A percentile compares a stretch with the other conserved stretches of the same genome.
Evolutionary conservation across 1,140 invertebrate species (phyloP).

Genomic region (Platyscapa corneri): DNA sequence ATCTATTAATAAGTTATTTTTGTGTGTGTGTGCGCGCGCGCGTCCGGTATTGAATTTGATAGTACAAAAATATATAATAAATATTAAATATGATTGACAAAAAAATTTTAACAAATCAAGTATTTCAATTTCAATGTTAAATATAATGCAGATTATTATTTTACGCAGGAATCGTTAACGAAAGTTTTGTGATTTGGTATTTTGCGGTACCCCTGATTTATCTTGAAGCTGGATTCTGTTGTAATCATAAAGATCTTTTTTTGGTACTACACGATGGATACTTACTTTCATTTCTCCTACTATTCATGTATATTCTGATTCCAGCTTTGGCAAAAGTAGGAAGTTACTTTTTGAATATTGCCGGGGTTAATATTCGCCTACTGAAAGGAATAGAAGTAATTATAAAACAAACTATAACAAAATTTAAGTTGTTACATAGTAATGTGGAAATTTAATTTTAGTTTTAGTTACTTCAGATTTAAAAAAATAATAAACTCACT

Average conservation of each 20-base stretch:
- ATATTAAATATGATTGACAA: too few species aligned
- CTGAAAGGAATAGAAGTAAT: slow-evolving; percentile 72
- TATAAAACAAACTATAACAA: background rate
- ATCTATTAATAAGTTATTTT: too few species aligned
- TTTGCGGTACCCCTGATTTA: slow-evolving; percentile 69
- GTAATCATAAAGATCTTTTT: slow-evolving; percentile 62
- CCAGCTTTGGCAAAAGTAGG: slow-evolving; percentile 65
- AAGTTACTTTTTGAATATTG: slow-evolving; percentile 60
- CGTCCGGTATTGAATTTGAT: too few species aligned
- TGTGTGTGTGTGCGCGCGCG: too few species aligned
- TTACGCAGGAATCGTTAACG: slow-evolving; percentile 64
- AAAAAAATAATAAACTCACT: background rate
- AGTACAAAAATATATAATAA: too few species aligned
- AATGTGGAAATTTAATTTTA: too few species aligned
- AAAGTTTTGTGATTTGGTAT: slow-evolving; percentile 68
- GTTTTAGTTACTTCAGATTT: too few species aligned
- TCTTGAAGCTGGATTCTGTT: slow-evolving; percentile 68
- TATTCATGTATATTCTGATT: slow-evolving; percentile 68
- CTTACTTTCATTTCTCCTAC: slow-evolving; percentile 64
- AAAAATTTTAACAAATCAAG: too few species aligned
- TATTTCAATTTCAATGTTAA: too few species aligned
- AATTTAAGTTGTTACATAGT: background rate
- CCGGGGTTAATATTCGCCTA: slow-evolving; percentile 66
- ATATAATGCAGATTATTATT: too few species aligned
- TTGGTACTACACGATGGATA: slow-evolving; percentile 63